Percentiles rank a stretch among this genome's conserved stretches.
Conservation (phyloP, 1,140 invertebrate genomes). For the Parapsyche elsis region DNA sequence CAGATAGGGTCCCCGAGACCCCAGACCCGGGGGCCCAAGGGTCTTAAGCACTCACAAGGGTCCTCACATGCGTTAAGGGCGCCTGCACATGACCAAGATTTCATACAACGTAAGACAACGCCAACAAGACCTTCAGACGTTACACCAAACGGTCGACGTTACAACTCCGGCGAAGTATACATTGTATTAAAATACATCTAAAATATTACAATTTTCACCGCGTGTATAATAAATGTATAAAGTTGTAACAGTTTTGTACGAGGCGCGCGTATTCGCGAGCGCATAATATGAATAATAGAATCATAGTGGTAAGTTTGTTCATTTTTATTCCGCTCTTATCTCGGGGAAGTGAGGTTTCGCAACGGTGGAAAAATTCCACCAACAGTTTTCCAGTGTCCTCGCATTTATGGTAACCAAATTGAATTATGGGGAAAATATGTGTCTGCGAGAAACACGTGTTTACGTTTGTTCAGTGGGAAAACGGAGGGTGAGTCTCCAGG, state of each 20-base stretch:
- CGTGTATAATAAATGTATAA: too few species aligned
- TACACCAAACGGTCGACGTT: too few species aligned
- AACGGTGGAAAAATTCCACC: conserved; percentile 15
- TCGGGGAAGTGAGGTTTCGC: background rate
- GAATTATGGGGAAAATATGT: conserved; percentile 54
- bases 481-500: conserved; percentile 16
- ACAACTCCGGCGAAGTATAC: too few species aligned
- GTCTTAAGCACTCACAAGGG: conserved; percentile 33
- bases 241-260: too few species aligned
- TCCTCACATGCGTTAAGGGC: background rate
- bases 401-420: conserved; percentile 50
- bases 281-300: conserved; percentile 2
- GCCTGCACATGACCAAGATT: conserved; percentile 2
- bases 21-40: conserved; percentile 1
- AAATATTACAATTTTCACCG: too few species aligned
- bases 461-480: background rate
- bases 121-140: too few species aligned
- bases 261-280: too few species aligned
- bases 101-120: background rate
- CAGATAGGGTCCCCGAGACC: conserved; percentile 35
- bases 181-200: too few species aligned
- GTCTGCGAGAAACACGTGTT: conserved; percentile 53
- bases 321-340: conserved; percentile 15
- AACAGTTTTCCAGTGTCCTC: conserved; percentile 17
- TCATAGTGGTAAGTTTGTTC: background rate